phyloP scores from a whole-genome alignment of 2,797 vertebrate genomes.

The Chloroceryle amazona region DNA sequence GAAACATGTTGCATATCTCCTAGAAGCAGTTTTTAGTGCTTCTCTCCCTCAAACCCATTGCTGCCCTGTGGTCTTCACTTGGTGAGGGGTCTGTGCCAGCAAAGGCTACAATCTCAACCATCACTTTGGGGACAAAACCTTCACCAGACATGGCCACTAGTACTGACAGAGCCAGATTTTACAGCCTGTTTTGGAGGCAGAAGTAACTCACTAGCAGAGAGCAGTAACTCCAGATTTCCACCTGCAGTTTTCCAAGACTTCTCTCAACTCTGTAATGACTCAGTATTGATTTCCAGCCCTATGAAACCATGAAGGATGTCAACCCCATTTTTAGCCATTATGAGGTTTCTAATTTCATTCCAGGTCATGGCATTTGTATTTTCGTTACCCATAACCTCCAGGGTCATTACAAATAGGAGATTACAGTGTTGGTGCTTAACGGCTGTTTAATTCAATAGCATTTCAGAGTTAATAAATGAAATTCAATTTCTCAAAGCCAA shows the following conservation, averaged over 20 bases:
- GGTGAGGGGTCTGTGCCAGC: too few species aligned
- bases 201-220: not conserved
- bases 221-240: accelerated
- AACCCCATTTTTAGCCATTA: not conserved
- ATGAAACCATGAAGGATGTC: not conserved
- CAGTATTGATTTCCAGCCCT: not conserved
- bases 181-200: not conserved
- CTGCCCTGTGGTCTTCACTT: not conserved
- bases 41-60: accelerated
- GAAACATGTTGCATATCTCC: accelerated
- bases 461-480: not conserved
- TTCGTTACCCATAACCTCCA: not conserved
- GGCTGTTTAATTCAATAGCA: not conserved
- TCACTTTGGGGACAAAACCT: not conserved
- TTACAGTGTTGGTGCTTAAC: accelerated
- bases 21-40: not conserved
- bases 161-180: accelerated
- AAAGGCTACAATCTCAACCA: not conserved
- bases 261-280: not conserved
- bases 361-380: not conserved
- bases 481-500: not conserved
- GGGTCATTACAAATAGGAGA: not conserved
- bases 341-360: not conserved
- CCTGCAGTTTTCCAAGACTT: not conserved
- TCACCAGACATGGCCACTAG: accelerated